These are phyloP conservation scores for Callitettix versicolor DNA, from an alignment of 1,140 invertebrate species.

Conservation along the genomic window DNA sequence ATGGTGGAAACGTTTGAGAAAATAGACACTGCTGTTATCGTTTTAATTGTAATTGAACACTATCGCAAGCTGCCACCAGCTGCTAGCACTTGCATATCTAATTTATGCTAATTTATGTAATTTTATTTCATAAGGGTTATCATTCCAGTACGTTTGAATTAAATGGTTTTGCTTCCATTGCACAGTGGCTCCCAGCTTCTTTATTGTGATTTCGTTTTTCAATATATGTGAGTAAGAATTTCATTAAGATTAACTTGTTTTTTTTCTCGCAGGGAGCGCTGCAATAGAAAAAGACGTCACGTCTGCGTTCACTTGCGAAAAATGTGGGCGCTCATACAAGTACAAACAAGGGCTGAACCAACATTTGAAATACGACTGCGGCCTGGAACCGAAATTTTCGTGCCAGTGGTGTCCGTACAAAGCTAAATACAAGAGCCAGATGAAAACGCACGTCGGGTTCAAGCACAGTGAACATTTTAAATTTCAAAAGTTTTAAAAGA, in stretches of 20 bases:
- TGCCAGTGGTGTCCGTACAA: slow-evolving; percentile 18
- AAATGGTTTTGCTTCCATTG: too few species aligned
- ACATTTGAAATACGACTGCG: slow-evolving; percentile 44
- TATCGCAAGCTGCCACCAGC: too few species aligned
- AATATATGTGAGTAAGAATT: too few species aligned
- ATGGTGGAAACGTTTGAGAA: too few species aligned
- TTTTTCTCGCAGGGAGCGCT: neutral
- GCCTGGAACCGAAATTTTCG: slow-evolving; percentile 36
- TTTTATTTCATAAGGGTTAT: neutral
- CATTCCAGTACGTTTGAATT: neutral
- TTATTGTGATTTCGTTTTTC: too few species aligned
- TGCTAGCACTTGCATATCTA: too few species aligned
- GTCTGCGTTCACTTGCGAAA: slow-evolving; percentile 7
- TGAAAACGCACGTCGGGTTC: slow-evolving; percentile 14
- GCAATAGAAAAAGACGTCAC: neutral
- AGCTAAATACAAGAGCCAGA: slow-evolving; percentile 17
- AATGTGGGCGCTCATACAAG: slow-evolving; percentile 23
- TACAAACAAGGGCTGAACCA: slow-evolving; percentile 15
- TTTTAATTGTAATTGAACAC: too few species aligned
- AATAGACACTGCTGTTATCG: too few species aligned
- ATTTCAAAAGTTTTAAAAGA: slow-evolving; percentile 22
- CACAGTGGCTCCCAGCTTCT: too few species aligned
- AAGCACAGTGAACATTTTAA: slow-evolving; percentile 14
- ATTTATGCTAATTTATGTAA: neutral
- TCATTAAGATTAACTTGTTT: too few species aligned